Percentiles rank a stretch among this genome's conserved stretches.
These are phyloP conservation scores for Neomorphus geoffroyi DNA, from an alignment of 2,797 vertebrate genomes.

Conservation along the genomic window DNA sequence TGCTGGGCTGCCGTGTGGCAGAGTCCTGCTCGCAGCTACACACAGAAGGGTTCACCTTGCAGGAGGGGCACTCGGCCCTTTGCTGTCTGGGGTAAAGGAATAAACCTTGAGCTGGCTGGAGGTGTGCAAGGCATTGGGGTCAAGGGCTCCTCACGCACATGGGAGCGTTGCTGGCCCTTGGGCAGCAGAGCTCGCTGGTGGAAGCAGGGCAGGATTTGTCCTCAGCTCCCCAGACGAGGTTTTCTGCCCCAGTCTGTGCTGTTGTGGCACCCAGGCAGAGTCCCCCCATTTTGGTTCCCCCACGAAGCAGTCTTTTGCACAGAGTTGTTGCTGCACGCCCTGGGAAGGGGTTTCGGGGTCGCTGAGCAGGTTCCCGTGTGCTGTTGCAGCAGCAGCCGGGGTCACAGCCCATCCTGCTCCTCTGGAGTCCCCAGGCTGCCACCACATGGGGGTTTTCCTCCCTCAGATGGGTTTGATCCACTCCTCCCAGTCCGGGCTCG, in stretches of 20 bases:
- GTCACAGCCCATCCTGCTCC: background rate
- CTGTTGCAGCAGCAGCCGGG: background rate
- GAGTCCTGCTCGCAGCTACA: background rate
- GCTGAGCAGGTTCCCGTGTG: background rate
- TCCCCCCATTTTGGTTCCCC: background rate
- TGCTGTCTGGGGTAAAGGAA: background rate
- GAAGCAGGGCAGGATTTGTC: background rate
- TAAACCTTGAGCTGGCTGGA: background rate
- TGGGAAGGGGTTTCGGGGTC: background rate
- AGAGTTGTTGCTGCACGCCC: background rate
- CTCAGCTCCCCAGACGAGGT: background rate
- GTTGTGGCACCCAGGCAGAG: background rate
- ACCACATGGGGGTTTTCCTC: background rate
- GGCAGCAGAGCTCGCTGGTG: background rate
- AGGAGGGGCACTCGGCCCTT: fast-evolving
- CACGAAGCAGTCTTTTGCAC: conserved; percentile 15
- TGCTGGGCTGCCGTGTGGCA: background rate
- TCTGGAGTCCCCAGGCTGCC: background rate
- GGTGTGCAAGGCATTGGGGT: fast-evolving
- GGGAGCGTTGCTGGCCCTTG: fast-evolving
- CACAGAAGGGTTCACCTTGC: background rate
- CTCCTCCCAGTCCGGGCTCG: background rate
- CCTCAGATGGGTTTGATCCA: background rate
- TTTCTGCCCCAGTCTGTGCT: conserved; percentile 16
- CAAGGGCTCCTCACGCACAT: background rate